Base-by-base conservation (phyloP, 2,888 invertebrate genomes). In the Drosophila maculinotata region DNA sequence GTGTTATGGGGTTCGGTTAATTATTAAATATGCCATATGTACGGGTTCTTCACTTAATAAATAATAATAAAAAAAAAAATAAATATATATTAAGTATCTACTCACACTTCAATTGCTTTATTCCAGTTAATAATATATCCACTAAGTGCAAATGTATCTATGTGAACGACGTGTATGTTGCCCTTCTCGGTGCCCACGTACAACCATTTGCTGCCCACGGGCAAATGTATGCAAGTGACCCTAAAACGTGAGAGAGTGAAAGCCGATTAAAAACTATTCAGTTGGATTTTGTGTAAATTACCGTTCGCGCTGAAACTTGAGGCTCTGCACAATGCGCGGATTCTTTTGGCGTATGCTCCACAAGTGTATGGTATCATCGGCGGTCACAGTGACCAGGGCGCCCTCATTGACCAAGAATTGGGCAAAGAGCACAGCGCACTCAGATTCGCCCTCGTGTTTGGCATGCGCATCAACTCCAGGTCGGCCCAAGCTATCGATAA, bases 101-200 rank as follows among this genome's bases (percentile, higher is more conserved):
- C 97, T 96, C 93, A 99, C 98, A 98, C 94, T 95, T 99, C 99
- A 92, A 99, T 99, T 89, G 99, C 98, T 93, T 99, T 99, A 94
- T 99, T 99, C 99, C 99, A 99, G 94, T 99, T 99, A 94, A 99
- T 98, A 92, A 98, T 95, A 93, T 99, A 99, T 75, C 99, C 98
- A 90, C 98, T 98, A 88, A 99, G 95, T 89, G 95, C 94, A 93
- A 99, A 99, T 87, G 96, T 95, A 93, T 99, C 99, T 88, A 99
- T 95, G 93, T 99, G 97, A 90, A 99, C 97, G 79, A 99, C 95
- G 93, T 99, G 98, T 89, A 99, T 96, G 93, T 99, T 99, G 76
- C 99, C 99, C 84, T 97, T 94, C 92, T 99, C 99, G 59, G 99
- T 98, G 86, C 99, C 99, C 81, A 99, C 96, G 93, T 99, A 98